Evolutionary conservation across 2,797 vertebrate genomes (phyloP).

Genomic region (Hydrolagus colliei): DNA sequence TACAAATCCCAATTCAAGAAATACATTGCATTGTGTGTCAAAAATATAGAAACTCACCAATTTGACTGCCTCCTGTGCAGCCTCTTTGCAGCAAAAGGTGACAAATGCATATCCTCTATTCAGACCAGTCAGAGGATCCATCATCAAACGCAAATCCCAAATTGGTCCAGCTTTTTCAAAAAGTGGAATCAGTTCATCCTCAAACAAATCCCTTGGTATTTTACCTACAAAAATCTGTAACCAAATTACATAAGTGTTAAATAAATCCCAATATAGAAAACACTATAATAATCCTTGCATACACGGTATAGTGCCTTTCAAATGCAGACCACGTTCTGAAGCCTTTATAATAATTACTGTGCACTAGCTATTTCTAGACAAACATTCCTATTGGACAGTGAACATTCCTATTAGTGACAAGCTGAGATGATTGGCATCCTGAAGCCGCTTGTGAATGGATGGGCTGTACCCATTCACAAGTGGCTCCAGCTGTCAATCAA

Average conservation of each 20-base stretch:
- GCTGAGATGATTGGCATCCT: no score
- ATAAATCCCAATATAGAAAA: not conserved
- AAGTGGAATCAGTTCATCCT: slow-evolving; percentile 94
- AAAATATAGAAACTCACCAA: slow-evolving; percentile 62
- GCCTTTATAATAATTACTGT: no score
- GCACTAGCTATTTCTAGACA: no score
- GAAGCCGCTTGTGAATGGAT: no score
- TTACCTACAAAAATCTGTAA: slow-evolving; percentile 95
- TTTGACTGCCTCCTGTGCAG: slow-evolving; percentile 96
- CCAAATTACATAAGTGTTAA: slow-evolving; percentile 3
- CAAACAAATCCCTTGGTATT: slow-evolving; percentile 96
- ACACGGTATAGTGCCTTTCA: not conserved
- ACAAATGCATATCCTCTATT: slow-evolving; percentile 98
- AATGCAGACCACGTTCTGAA: no score
- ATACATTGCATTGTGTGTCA: not conserved
- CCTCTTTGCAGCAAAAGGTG: slow-evolving; percentile 98
- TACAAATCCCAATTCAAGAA: not conserved
- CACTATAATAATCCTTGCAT: not conserved
- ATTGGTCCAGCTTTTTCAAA: slow-evolving; percentile 98
- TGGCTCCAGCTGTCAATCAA: no score
- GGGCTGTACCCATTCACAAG: no score
- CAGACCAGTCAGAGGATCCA: slow-evolving; percentile 96
- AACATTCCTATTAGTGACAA: no score
- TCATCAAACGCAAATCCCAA: slow-evolving; percentile 98
- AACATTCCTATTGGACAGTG: no score